Conservation (phyloP, 2,888 invertebrate genomes). For the Cataglyphis albicans region DNA sequence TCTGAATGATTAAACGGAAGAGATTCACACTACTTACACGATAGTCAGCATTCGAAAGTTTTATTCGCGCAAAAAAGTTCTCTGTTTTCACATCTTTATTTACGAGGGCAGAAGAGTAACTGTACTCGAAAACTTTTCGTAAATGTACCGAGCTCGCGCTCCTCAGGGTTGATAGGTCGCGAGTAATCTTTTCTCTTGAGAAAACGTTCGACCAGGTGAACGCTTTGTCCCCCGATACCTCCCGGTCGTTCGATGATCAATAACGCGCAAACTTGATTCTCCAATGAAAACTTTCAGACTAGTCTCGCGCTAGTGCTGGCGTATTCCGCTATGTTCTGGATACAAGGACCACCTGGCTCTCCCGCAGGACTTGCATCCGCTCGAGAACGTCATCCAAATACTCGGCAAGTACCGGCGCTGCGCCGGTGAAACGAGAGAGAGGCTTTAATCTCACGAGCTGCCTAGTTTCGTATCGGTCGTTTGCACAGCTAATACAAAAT, state of each 20-base stretch:
- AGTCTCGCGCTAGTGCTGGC: constrained; percentile 12
- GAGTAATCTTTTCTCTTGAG: constrained; percentile 48
- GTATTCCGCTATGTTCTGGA: constrained; percentile 46
- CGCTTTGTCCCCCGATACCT: constrained; percentile 49
- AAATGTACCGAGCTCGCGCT: not conserved
- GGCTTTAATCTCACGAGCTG: constrained; percentile 37
- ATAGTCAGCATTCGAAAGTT: not conserved
- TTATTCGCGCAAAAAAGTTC: not conserved
- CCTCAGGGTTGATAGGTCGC: constrained; percentile 18
- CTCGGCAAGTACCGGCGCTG: constrained; percentile 73
- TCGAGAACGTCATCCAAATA: constrained; percentile 77
- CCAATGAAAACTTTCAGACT: constrained; percentile 62
- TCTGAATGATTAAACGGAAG: not conserved
- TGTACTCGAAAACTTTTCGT: not conserved
- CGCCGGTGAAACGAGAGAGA: not conserved
- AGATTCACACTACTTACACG: not conserved
- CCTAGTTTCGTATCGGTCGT: constrained; percentile 26
- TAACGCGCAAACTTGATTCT: constrained; percentile 62
- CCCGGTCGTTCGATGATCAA: constrained; percentile 50
- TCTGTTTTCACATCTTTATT: not conserved
- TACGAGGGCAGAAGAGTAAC: not conserved
- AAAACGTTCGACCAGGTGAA: constrained; percentile 37
- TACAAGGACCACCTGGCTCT: constrained; percentile 68
- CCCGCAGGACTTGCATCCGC: constrained; percentile 72
- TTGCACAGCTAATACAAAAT: constrained; percentile 55